Evolutionary conservation across 2,113 vertebrate species (phyloP).

Genomic region (Ranitomeya variabilis): DNA sequence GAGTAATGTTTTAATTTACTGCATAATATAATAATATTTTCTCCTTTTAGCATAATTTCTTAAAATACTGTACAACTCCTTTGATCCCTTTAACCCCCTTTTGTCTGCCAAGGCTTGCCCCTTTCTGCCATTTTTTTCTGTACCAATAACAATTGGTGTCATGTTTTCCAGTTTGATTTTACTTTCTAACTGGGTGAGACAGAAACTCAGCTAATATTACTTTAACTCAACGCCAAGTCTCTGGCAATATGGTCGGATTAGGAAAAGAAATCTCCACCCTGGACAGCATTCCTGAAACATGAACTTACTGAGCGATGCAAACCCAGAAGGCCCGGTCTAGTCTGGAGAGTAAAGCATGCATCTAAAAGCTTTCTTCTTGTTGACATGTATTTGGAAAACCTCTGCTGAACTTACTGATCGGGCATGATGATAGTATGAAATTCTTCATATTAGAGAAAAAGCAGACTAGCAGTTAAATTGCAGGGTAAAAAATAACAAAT

Average conservation of each 20-base stretch:
- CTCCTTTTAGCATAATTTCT: too few species aligned
- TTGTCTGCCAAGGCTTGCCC: not conserved
- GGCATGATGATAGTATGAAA: not conserved
- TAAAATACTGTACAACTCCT: too few species aligned
- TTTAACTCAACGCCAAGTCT: slow-evolving; percentile 14
- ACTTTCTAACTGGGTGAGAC: slow-evolving; percentile 14
- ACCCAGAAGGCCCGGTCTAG: slow-evolving; percentile 37
- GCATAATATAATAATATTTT: too few species aligned
- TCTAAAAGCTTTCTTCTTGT: slow-evolving; percentile 22
- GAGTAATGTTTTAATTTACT: too few species aligned
- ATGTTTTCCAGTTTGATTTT: not conserved
- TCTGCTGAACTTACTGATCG: not conserved
- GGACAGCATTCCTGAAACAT: slow-evolving; percentile 48
- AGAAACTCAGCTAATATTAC: slow-evolving; percentile 23
- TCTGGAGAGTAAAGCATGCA: not conserved
- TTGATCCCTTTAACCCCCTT: not conserved
- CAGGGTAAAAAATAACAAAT: too few species aligned
- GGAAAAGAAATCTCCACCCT: slow-evolving; percentile 43
- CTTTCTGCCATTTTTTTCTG: not conserved
- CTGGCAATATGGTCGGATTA: slow-evolving; percentile 33
- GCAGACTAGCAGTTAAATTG: not conserved
- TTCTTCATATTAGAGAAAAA: not conserved
- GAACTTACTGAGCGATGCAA: slow-evolving; percentile 14
- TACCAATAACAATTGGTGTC: not conserved
- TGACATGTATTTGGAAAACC: slow-evolving; percentile 32